Base-by-base conservation (phyloP, 53 echinoderm and acorn worm species). In the Crossaster papposus region DNA sequence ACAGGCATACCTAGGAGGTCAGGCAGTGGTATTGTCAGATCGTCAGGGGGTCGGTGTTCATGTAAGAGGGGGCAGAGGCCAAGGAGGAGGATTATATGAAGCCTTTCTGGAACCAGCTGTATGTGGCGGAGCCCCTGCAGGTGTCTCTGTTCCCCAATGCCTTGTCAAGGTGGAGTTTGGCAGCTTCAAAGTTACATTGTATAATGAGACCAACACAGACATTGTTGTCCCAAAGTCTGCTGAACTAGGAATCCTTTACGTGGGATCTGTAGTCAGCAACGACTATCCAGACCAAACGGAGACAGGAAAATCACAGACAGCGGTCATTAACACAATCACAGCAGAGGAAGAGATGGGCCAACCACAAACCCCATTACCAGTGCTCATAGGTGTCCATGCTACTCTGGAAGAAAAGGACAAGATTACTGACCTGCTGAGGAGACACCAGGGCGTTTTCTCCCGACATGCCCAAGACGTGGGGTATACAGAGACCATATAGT, bases 391-490 rank as follows among this genome's bases (percentile, higher is more conserved):
- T 36, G 83, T 44, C 0, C 83, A 83, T 28, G 68, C 22, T n/a
- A n/a, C n/a, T n/a, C n/a, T n/a, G n/a, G n/a, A n/a, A n/a, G n/a
- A n/a, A n/a, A n/a, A n/a, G n/a, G n/a, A n/a, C 22, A 36, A 83
- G 37, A 12, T 65, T 7, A 8, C 3, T 3, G 4, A 7, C 0
- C 68, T 65, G 12, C 54, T 79, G 23, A 3, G 29, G 52, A 53
- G 17, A 9, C 79, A 93, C 71, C 79, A 70, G 53, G 89, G 79
- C 28, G 90, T 93, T 3, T 93, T 93, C 70, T 83, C 90, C 26
- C 52, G 26, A 33, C 44, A 68, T 51, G 81, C 85, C 33, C 37
- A 5, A 26, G 93, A 93, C 44, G 31, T 93, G n/a, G 93, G 89
- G 20, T 79, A 50, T 30, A 93, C 93, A 0, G 77, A 81, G 26